Base-by-base conservation (phyloP, 2,888 invertebrate species). In the Dysmachus trigonus region DNA sequence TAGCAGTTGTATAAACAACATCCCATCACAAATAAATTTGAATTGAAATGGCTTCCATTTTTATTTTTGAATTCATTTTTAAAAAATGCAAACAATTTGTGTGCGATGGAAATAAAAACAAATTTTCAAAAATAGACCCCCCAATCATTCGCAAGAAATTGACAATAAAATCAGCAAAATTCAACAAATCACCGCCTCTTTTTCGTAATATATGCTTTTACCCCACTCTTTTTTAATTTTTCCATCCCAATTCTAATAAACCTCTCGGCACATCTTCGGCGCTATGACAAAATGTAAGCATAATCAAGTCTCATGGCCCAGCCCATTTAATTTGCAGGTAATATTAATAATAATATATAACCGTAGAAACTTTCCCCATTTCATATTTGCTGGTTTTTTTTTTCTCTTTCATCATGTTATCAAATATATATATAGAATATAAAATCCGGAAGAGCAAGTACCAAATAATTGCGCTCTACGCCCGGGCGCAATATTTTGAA, bases 361-460 rank as follows among this genome's bases (percentile, higher is more conserved):
- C 62, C 27, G 10, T 22, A 22, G 27, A 27, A 62, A 27, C 10
- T 10, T 41, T 41, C 18, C n/a, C n/a, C n/a, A n/a, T n/a, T n/a
- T 13, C 27, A 22, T 22, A n/a, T 53, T 53, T 53, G 53, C 62
- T 62, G 22, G 62, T 62, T n/a, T 73, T 73, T 33, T 18, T 73
- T 30, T 15, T 13, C 27, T 33, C 35, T 35, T n/a, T 33, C 73
- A 4, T 73, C 73, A 73, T 31, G 0, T 33, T 73, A 73, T 31
- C 51, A 51, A 79, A 62, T 15, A 41, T 38, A n/a, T n/a, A n/a
- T 38, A 38, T 41, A 41, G 13, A 41, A 41, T 13, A 41, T 51
- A 33, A 81, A 81, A 81, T 81, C 81, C 81, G 81, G 81, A 81
- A 81, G 62, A 81, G 81, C 73, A 73, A 73, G 62, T 62, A 18